Evolutionary conservation across 2,113 vertebrate species (phyloP).

Genomic region (Gorsachius goisagi): DNA sequence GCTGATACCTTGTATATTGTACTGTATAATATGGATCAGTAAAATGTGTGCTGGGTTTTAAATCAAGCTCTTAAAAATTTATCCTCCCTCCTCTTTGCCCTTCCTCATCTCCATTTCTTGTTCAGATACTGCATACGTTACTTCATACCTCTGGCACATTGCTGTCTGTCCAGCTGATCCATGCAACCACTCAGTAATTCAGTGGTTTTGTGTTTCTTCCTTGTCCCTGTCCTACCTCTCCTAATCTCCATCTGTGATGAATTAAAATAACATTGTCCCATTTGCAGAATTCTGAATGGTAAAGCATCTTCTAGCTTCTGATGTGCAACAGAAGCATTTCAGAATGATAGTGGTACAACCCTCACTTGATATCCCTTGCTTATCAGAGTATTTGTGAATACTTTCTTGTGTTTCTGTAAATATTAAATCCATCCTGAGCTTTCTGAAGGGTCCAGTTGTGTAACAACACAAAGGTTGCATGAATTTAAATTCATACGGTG

Average conservation of each 20-base stretch:
- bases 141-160: background rate
- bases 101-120: background rate
- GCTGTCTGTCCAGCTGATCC: background rate
- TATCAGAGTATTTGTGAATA: background rate
- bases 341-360: background rate
- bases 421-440: background rate
- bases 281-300: background rate
- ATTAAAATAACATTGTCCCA: background rate
- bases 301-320: background rate
- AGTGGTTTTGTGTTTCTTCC: background rate
- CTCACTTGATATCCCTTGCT: background rate
- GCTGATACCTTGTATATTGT: background rate
- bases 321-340: background rate
- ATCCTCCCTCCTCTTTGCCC: background rate
- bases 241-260: background rate
- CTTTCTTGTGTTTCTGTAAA: background rate
- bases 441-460: background rate
- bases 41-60: background rate
- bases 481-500: background rate
- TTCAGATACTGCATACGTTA: background rate
- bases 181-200: background rate
- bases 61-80: background rate
- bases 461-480: background rate
- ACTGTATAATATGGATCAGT: background rate
- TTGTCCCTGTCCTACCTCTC: background rate